Evolutionary conservation across 2,113 vertebrate genomes (phyloP).

Genomic region (Choloepus hoffmanni): DNA sequence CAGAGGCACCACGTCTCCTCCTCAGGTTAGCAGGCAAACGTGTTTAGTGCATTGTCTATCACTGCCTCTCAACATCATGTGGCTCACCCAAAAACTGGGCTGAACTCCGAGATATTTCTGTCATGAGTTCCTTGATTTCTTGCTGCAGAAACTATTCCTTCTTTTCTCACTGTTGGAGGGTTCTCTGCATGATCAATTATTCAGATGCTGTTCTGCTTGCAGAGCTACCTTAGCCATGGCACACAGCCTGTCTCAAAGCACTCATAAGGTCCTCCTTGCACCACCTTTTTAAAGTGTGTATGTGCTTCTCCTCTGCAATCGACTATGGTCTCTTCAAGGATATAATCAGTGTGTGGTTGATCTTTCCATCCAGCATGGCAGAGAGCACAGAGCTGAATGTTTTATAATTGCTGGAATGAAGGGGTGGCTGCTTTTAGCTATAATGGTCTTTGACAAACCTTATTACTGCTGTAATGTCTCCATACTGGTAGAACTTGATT

Average conservation of each 20-base stretch:
- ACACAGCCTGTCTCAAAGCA: neutral
- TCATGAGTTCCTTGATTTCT: neutral
- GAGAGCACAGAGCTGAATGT: neutral
- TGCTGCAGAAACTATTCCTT: neutral
- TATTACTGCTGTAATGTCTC: neutral
- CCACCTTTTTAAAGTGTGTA: neutral
- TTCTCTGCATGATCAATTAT: neutral
- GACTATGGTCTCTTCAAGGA: neutral
- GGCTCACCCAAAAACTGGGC: neutral
- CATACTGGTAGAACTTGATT: neutral
- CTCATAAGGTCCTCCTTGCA: neutral
- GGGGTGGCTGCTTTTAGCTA: slow-evolving; percentile 12
- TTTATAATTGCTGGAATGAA: slow-evolving; percentile 53
- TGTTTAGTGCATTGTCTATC: neutral
- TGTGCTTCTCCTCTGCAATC: neutral
- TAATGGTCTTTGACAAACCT: slow-evolving; percentile 55
- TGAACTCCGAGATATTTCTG: neutral
- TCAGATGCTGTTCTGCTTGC: neutral
- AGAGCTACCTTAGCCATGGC: neutral
- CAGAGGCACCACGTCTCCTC: fast-evolving
- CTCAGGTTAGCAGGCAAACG: fast-evolving
- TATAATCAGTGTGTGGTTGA: slow-evolving; percentile 30
- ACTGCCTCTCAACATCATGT: neutral
- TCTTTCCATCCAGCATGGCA: neutral
- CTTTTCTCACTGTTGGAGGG: neutral